Evolutionary conservation across 2,888 invertebrate genomes (phyloP), one percentile per base, ranked within the genome.

Genomic region (Itoplectis maculator): DNA sequence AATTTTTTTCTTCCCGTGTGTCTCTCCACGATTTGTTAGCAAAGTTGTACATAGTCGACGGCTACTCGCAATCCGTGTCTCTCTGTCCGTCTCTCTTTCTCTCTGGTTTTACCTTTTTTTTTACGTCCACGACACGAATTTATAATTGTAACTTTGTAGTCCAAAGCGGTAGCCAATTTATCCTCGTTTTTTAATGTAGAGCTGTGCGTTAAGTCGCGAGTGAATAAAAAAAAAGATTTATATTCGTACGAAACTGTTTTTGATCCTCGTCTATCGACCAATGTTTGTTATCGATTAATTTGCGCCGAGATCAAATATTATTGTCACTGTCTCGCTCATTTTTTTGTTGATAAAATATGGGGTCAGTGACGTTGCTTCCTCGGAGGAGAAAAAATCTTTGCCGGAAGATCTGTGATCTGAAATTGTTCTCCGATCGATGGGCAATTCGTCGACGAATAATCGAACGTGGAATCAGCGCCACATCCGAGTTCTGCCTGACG

Each of bases 151-250:
- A 59, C 18, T 68, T 74, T 47, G 42, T 77, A 79, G 83, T 83
- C 83, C 81, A 85, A 83, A 81, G 70, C 76, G 74, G 78, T 81
- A 81, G 76, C 77, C 66, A 83, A 79, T 79, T 75, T 79, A 35
- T 54, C 49, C 42, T 63, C 66, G 68, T 74, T 75, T 82, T 80
- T 11, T 61, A 61, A 74, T 82, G 82, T 82, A 84, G 75, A 80
- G 18, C 59, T n/a, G 74, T 66, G 51, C 54, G 29, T 29, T 29
- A 5, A 29, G 63, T 76, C n/a, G 47, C 59, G 82, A 84, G 72
- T 68, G 56, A 85, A 85, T 84, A 85, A 85, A 82, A 84, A 85
- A 85, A 82, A 84, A 63, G 74, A 85, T 85, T 81, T 82, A 85
- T 85, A 82, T 80, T 83, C 82, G 69, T 72, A 83, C 70, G 18